These are phyloP conservation scores for Rousettus leschenaultii DNA, from an alignment of 2,113 vertebrate species.

Conservation along the genomic window DNA sequence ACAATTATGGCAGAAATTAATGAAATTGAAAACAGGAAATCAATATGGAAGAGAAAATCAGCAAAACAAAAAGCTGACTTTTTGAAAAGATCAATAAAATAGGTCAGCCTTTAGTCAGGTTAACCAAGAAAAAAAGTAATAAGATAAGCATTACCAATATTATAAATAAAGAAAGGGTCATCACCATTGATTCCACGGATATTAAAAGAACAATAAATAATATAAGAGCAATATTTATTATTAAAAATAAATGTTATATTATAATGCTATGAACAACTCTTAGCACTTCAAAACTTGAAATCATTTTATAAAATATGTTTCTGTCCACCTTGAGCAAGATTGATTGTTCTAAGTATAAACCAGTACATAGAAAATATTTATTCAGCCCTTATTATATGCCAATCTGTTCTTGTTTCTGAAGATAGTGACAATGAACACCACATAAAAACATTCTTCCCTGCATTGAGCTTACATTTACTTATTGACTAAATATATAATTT, in stretches of 20 bases:
- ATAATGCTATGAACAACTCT: neutral
- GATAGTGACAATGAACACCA: neutral
- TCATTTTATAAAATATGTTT: neutral
- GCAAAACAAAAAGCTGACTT: neutral
- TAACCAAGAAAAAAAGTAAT: neutral
- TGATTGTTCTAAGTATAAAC: neutral
- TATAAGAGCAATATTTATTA: neutral
- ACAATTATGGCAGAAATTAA: neutral
- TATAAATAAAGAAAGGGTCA: neutral
- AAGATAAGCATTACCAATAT: neutral
- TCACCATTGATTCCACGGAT: neutral
- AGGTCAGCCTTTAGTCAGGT: neutral
- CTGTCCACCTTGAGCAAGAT: neutral
- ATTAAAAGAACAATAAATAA: neutral
- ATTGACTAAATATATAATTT: neutral
- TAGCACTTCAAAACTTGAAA: neutral
- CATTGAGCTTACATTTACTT: neutral
- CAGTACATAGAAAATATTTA: neutral
- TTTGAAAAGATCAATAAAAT: neutral
- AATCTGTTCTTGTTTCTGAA: neutral
- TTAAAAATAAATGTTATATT: neutral
- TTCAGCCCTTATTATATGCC: neutral
- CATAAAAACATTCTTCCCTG: neutral
- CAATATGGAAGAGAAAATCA: neutral
- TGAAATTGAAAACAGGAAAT: neutral